Percentiles rank a stretch among this genome's conserved stretches.
phyloP scores from a whole-genome alignment of 2,797 vertebrate genomes.

The Oreonectes daqikongensis region DNA sequence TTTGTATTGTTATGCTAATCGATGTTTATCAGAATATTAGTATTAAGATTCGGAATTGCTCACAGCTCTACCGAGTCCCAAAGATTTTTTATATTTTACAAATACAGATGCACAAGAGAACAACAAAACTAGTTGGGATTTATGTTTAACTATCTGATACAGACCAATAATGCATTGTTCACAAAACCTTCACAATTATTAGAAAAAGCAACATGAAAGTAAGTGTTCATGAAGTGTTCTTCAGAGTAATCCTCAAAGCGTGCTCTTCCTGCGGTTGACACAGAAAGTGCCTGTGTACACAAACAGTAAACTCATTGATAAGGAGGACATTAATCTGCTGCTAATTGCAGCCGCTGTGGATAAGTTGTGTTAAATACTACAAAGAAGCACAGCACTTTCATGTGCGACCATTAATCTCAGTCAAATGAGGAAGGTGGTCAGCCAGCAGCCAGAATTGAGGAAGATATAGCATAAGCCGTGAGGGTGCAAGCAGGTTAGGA shows the following conservation, averaged over 20 bases:
- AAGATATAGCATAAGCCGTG: not conserved
- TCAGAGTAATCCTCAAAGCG: constrained; percentile 20
- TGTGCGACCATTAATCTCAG: constrained; percentile 63
- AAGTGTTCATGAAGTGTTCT: constrained; percentile 7
- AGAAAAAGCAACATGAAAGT: constrained; percentile 14
- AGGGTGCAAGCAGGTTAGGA: constrained; percentile 26
- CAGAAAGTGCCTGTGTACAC: constrained; percentile 43
- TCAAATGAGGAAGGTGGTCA: constrained; percentile 32
- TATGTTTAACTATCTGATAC: not conserved
- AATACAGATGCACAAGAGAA: constrained; percentile 1
- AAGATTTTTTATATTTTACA: not conserved
- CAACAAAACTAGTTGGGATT: not conserved
- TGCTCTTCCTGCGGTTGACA: constrained; percentile 29
- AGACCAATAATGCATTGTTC: not conserved
- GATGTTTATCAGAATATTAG: constrained; percentile 7
- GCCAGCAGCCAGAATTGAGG: constrained; percentile 14
- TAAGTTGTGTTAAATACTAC: constrained; percentile 53
- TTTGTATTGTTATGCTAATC: constrained; percentile 38
- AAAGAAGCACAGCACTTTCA: constrained; percentile 47
- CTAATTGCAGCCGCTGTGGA: constrained; percentile 57
- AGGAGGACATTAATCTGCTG: constrained; percentile 62
- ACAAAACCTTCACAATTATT: not conserved
- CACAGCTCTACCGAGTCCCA: not conserved
- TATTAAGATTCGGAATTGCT: not conserved
- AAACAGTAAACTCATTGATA: constrained; percentile 65